Conservation (phyloP, 2,797 vertebrate genomes). For the Morus bassanus region DNA sequence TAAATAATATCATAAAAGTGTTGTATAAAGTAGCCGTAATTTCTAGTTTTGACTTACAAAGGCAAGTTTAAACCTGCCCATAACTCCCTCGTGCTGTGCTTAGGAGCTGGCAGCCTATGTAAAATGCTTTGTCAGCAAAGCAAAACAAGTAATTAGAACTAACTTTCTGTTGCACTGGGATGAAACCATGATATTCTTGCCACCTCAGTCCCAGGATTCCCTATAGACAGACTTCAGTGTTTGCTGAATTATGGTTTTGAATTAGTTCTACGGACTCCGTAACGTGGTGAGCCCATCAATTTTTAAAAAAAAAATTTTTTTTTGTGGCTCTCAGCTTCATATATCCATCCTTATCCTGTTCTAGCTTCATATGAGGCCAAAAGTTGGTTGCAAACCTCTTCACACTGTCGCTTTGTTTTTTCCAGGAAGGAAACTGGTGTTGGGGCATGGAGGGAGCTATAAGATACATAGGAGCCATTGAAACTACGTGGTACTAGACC, state of each 20-base stretch:
- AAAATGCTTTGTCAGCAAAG: constrained; percentile 15
- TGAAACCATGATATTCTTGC: neutral
- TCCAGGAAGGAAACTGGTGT: neutral
- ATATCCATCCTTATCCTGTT: neutral
- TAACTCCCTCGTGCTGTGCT: neutral
- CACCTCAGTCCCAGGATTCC: neutral
- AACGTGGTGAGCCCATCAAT: neutral
- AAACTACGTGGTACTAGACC: neutral
- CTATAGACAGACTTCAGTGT: neutral
- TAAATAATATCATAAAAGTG: neutral
- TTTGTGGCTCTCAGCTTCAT: neutral
- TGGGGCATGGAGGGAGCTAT: neutral
- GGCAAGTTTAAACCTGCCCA: neutral
- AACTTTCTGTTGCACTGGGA: neutral
- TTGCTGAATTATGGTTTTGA: neutral
- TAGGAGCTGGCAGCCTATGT: neutral
- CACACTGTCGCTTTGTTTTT: neutral
- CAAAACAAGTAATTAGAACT: neutral
- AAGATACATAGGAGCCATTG: neutral
- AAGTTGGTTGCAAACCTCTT: neutral
- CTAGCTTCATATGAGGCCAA: neutral
- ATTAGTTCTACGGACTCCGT: neutral
- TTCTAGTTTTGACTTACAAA: neutral
- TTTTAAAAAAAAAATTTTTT: too few species aligned
- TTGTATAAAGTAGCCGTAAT: neutral